Percentiles rank a stretch among this genome's conserved stretches.
Evolutionary conservation across 2,888 invertebrate species (phyloP).

Genomic region (Stegophylla sp.): DNA sequence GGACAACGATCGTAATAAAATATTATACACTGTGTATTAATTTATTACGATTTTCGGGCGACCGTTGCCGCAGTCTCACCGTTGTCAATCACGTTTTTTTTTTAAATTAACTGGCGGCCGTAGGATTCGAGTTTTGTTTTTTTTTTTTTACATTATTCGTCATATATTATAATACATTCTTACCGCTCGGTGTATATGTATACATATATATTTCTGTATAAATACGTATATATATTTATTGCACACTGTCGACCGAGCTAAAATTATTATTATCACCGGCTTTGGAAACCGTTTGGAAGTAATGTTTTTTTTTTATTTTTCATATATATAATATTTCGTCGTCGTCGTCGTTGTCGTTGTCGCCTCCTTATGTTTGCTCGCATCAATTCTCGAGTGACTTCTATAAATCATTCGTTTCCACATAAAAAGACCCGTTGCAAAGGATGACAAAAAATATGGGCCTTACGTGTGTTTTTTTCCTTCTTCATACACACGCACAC

Average conservation of each 20-base stretch:
- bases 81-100: constrained; percentile 38
- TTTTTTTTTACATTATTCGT: background rate
- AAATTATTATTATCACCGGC: constrained; percentile 38
- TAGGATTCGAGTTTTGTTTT: background rate
- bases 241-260: constrained; percentile 1
- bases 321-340: background rate
- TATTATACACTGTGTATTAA: background rate
- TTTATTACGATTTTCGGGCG: constrained; percentile 20
- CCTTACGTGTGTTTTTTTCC: constrained; percentile 22
- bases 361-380: constrained; percentile 21
- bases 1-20: background rate
- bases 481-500: background rate
- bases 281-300: constrained; percentile 36
- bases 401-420: constrained; percentile 51
- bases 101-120: constrained; percentile 4
- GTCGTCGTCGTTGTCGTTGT: background rate
- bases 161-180: background rate
- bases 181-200: background rate
- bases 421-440: constrained; percentile 36
- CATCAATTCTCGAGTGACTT: constrained; percentile 49
- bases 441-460: constrained; percentile 41
- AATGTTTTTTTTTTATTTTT: background rate
- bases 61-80: background rate
- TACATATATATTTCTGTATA: background rate
- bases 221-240: background rate